A percentile compares a stretch with the other conserved stretches of the same genome.
Evolutionary conservation across 2,888 invertebrate species (phyloP).

Genomic region (Eupithecia abbreviata): DNA sequence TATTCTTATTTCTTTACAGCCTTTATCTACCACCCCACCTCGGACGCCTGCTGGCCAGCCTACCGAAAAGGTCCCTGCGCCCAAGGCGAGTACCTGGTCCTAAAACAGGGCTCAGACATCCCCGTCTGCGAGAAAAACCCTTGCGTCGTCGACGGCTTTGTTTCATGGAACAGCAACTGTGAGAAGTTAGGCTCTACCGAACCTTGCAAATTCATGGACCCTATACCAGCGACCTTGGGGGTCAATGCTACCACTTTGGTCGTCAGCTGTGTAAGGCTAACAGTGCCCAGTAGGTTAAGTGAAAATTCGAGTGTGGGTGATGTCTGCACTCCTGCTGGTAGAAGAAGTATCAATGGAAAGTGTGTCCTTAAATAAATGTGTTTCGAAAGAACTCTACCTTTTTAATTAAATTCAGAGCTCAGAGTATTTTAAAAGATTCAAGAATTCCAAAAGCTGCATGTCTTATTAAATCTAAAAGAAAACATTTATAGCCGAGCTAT

Average conservation of each 20-base stretch:
- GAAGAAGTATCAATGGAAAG: conserved; percentile 60
- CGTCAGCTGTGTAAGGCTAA: conserved; percentile 81
- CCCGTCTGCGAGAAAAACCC: conserved; percentile 86
- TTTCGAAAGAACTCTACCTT: background rate
- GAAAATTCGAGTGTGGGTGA: conserved; percentile 33
- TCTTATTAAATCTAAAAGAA: background rate
- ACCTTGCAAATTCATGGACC: conserved; percentile 70
- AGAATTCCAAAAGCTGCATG: background rate
- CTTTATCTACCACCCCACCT: conserved; percentile 84
- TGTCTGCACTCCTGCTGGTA: conserved; percentile 65
- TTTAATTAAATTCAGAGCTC: background rate
- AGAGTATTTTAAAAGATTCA: background rate
- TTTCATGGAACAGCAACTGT: conserved; percentile 77
- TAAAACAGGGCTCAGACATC: conserved; percentile 76
- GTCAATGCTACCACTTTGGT: conserved; percentile 85
- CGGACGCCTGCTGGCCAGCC: conserved; percentile 85
- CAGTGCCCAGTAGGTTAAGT: conserved; percentile 60
- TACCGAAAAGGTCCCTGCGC: conserved; percentile 87
- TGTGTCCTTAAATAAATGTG: conserved; percentile 50
- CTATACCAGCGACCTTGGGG: conserved; percentile 73
- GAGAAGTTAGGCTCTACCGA: conserved; percentile 62
- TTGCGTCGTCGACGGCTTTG: conserved; percentile 81
- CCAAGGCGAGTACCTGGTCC: conserved; percentile 79
- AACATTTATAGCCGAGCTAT: background rate
- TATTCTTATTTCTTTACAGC: conserved; percentile 64